A percentile compares a stretch with the other conserved stretches of the same genome.
These are phyloP conservation scores for Stichopus horrens DNA, from an alignment of 53 echinoderm and acorn worm genomes.

Conservation along the genomic window DNA sequence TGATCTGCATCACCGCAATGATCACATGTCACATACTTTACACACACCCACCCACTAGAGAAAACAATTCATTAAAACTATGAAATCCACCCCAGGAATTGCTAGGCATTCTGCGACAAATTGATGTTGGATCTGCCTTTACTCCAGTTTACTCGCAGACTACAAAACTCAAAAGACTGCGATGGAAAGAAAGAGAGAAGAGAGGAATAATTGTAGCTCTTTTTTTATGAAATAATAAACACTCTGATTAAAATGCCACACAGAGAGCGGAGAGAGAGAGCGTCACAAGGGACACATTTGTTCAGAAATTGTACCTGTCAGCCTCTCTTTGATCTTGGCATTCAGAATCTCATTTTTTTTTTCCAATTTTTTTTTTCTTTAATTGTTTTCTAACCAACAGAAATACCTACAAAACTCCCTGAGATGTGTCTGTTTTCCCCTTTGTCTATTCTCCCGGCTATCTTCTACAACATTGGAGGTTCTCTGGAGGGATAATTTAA, in stretches of 20 bases:
- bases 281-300: conserved; percentile 21
- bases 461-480: not conserved
- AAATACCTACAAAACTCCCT: not conserved
- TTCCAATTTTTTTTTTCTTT: not conserved
- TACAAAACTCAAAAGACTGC: not conserved
- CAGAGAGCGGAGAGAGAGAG: not conserved
- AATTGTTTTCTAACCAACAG: not conserved
- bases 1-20: too few relatives aligned
- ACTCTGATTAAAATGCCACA: not conserved
- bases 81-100: too few relatives aligned
- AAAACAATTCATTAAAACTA: too few relatives aligned
- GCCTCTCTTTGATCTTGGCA: not conserved
- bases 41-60: too few relatives aligned
- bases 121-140: too few relatives aligned
- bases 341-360: not conserved
- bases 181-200: not conserved
- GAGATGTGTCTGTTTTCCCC: not conserved
- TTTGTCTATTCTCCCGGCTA: not conserved
- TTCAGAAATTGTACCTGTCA: not conserved
- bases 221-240: conserved; percentile 5
- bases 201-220: not conserved
- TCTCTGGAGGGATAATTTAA: not conserved
- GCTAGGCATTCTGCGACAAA: too few relatives aligned
- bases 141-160: too few relatives aligned
- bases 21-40: too few relatives aligned